Percentiles rank a stretch among this genome's conserved stretches.
Evolutionary conservation across 2,797 vertebrate genomes (phyloP).

Genomic region (Loriculus beryllinus): DNA sequence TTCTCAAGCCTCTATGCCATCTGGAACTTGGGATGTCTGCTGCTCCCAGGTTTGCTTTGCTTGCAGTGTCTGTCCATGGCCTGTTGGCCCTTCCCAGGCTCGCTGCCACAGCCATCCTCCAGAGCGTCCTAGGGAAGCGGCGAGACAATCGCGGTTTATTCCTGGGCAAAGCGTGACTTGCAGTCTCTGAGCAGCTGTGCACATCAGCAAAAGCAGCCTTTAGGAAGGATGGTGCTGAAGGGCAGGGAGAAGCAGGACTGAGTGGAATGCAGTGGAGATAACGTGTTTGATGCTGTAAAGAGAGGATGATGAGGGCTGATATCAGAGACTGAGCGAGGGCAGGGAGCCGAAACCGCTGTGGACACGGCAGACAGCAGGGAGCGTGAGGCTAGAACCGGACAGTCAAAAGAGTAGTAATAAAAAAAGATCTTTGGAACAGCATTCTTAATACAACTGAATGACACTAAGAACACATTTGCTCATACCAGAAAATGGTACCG

Average conservation of each 20-base stretch:
- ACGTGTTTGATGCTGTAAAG: accelerated
- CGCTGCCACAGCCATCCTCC: not conserved
- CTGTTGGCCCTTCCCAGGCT: not conserved
- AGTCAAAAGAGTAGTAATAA: not conserved
- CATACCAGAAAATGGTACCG: not conserved
- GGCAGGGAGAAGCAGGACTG: not conserved
- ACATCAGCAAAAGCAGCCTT: not conserved
- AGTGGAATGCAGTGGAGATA: not conserved
- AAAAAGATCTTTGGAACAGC: not conserved
- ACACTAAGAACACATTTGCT: not conserved
- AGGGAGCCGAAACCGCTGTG: not conserved
- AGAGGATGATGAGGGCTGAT: accelerated
- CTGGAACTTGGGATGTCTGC: not conserved
- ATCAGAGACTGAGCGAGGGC: accelerated
- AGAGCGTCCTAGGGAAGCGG: not conserved
- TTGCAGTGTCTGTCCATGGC: not conserved
- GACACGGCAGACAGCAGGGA: accelerated
- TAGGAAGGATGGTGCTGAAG: not conserved
- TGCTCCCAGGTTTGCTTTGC: not conserved
- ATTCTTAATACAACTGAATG: not conserved
- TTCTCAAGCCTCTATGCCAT: not conserved
- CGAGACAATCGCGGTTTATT: not conserved
- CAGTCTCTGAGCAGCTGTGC: not conserved
- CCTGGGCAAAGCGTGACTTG: not conserved
- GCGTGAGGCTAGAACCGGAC: accelerated